Evolutionary conservation across 2,888 invertebrate species (phyloP).

Genomic region (Pristionchus exspectatus): DNA sequence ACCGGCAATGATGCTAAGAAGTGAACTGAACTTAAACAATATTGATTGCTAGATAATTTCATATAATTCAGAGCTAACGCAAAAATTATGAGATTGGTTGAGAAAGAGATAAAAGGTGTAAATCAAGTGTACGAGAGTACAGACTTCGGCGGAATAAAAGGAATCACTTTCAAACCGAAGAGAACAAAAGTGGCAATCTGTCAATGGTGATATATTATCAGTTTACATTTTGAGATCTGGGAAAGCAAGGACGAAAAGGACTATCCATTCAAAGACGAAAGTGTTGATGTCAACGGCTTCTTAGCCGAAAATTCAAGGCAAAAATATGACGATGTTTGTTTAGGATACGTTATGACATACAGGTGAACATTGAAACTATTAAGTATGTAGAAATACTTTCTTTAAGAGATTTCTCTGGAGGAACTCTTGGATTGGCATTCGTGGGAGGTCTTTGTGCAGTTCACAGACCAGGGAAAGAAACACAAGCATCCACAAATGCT

Average conservation of each 20-base stretch:
- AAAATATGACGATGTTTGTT: slow-evolving; percentile 97
- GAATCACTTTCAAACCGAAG: slow-evolving; percentile 96
- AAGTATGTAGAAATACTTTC: neutral
- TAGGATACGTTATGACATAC: slow-evolving; percentile 97
- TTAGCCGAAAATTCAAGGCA: slow-evolving; percentile 96
- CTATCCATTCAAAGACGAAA: slow-evolving; percentile 84
- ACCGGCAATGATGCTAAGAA: neutral
- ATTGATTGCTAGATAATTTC: neutral
- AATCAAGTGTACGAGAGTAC: slow-evolving; percentile 97
- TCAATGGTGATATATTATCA: neutral
- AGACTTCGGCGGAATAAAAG: slow-evolving; percentile 94
- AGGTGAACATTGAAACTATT: neutral
- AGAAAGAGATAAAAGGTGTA: slow-evolving; percentile 97
- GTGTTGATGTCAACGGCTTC: slow-evolving; percentile 99
- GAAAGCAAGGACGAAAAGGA: neutral
- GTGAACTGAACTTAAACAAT: neutral
- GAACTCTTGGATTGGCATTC: slow-evolving; percentile 90
- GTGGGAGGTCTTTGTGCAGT: slow-evolving; percentile 83
- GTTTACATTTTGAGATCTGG: neutral
- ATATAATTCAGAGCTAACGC: neutral
- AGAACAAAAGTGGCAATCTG: slow-evolving; percentile 85
- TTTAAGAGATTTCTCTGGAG: slow-evolving; percentile 89
- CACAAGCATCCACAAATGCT: slow-evolving; percentile 87
- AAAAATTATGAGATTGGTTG: slow-evolving; percentile 81
- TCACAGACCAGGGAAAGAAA: neutral